Percentiles rank a stretch among this genome's conserved stretches.
Evolutionary conservation across 1,140 invertebrate genomes (phyloP).

Genomic region (Solenopsis invicta): DNA sequence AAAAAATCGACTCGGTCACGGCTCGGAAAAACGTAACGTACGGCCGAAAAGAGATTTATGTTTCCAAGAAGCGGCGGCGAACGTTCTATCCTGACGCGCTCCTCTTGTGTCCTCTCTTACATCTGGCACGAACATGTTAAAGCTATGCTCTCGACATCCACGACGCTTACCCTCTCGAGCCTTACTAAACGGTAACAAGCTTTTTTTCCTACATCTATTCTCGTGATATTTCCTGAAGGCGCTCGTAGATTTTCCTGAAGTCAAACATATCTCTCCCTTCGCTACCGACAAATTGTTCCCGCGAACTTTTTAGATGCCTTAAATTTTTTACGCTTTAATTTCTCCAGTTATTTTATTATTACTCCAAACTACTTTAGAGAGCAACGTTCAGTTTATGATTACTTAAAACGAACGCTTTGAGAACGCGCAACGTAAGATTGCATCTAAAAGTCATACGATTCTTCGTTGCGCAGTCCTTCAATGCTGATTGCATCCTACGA

Average conservation of each 20-base stretch:
- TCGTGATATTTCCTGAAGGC: not conserved
- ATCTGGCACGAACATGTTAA: constrained; percentile 59
- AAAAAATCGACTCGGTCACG: constrained; percentile 27
- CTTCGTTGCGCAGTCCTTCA: constrained; percentile 12
- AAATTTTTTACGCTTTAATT: not conserved
- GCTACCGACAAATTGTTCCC: not conserved
- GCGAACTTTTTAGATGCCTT: not conserved
- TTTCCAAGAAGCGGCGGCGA: constrained; percentile 44
- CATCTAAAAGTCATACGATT: not conserved
- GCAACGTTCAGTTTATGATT: not conserved
- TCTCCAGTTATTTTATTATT: not conserved
- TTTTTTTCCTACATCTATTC: constrained; percentile 3
- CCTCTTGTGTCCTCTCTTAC: constrained; percentile 48
- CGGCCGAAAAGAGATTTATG: constrained; percentile 63
- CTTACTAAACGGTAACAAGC: constrained; percentile 30
- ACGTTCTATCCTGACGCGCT: not conserved
- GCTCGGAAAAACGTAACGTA: constrained; percentile 27
- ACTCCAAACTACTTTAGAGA: not conserved
- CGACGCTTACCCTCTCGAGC: constrained; percentile 5
- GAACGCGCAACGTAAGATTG: not conserved
- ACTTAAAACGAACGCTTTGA: not conserved
- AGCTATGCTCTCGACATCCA: not conserved
- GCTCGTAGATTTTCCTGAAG: not conserved
- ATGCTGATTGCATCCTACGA: constrained; percentile 40
- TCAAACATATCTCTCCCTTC: not conserved